Base-by-base conservation (phyloP, 2,797 vertebrate species). In the Oreochromis mossambicus region DNA sequence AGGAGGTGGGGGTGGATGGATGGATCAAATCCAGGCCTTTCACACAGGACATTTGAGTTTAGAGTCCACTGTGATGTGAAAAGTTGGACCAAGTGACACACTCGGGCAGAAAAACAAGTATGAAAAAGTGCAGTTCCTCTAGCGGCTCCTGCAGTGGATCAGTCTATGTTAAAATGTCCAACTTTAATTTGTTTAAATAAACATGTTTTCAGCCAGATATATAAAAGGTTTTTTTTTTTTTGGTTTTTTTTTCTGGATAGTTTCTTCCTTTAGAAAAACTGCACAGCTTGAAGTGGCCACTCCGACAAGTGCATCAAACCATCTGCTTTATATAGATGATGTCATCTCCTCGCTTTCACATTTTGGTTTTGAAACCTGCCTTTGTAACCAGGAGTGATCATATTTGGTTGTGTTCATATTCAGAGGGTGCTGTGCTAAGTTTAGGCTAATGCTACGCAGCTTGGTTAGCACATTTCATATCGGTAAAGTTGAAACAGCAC, bases 31-130 rank as follows among this genome's bases (percentile, higher is more conserved):
- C 12, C 11, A 68, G 8, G 38, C 21, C 38, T 15, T 24, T 24
- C 13, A 43, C 66, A 43, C 21, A 2, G 26, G 43, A 13, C 43
- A 2, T 32, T 36, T 48, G 70, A 17, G 7, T 26, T 43, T 70
- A 0, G 63, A 68, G 63, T 68, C 21, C 4, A 9, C 0, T 13
- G 3, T 43, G 38, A 70, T 26, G 21, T 43, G n/a, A 0, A 15
- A 68, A 68, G 63, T 43, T 41, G 43, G 38, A 68, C n/a, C 21
- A 41, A 41, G 36, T 2, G 7, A 0, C 36, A 43, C 0, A 3
- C 21, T 68, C 3, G n/a, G n/a, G 6, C 46, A 26, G 7, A 26
- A 41, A 43, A 68, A 10, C 2, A 15, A 43, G 21, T 68, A 10
- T 68, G 36, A 43, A 48, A 75, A 73, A 13, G 10, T 34, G 11